Evolutionary conservation across 2,797 vertebrate genomes (phyloP), one percentile per base, ranked within the genome.

Genomic region (Phataginus tricuspis): DNA sequence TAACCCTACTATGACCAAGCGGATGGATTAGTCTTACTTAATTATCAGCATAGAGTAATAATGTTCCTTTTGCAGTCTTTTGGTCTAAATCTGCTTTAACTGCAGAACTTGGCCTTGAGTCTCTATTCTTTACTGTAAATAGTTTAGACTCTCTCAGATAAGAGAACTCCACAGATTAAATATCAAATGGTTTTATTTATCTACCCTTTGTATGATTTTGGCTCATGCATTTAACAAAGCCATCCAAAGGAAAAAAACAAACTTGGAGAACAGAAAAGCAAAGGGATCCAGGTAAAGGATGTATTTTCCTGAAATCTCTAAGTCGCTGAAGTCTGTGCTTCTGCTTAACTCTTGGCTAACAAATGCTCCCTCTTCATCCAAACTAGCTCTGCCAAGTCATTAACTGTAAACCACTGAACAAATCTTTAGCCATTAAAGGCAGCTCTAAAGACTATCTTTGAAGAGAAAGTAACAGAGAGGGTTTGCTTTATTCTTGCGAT

Each of bases 401-500:
- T 97, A 92, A 57, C 29, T 96, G 51, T 86, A 96, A 98, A 98
- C 94, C 84, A 71, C 51, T 95, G 94, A 94, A 87, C 69, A 94
- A 83, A 69, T 1, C 66, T 98, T 93, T 75, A 79, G 19, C 42
- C 90, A 90, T 90, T 90, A 97, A 98, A 97, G n/a, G 55, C 94
- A 45, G 45, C 10, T 71, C 34, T 84, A 75, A 96, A 97, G 68
- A 96, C 80, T 86, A 96, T 91, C 23, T 57, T 91, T 89, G 27
- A 96, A 59, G 75, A 98, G 82, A 94, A 96, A 59, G n/a, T 37
- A 2, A 31, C 63, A 75, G 69, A 7, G 59, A 90, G 0, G 1
- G 31, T 97, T 85, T 93, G 25, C 37, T 86, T 97, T 95, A 51
- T 29, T 19, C 1, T 95, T 89, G 66, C 66, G 78, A 97, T 85